Evolutionary conservation across 2,113 vertebrate genomes (phyloP).

Genomic region (Macaca nemestrina): DNA sequence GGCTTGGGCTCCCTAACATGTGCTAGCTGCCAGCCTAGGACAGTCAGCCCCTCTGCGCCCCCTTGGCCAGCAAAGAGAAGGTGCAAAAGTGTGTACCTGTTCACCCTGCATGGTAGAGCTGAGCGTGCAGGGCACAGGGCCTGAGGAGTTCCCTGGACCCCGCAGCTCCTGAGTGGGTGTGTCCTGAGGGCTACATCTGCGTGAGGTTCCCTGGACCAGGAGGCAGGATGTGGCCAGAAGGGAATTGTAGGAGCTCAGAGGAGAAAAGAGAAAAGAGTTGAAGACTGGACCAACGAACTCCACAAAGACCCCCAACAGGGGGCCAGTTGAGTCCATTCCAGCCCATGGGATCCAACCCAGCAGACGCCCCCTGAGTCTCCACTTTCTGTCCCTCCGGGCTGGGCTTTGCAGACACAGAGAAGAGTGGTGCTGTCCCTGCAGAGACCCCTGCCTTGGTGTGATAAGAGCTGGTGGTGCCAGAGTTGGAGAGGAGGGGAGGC

Average conservation of each 20-base stretch:
- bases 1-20: not conserved
- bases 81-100: not conserved
- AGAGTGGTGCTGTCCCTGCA: not conserved
- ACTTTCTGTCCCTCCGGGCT: not conserved
- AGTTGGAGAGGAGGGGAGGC: not conserved
- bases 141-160: no score
- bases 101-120: not conserved
- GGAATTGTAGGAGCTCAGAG: not conserved
- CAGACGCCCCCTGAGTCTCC: rapidly evolving
- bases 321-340: no score
- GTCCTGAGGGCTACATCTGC: not conserved
- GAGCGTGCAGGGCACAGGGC: not conserved
- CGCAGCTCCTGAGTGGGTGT: not conserved
- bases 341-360: not conserved
- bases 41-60: no score
- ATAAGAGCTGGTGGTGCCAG: not conserved
- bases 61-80: not conserved
- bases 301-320: no score
- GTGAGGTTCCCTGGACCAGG: not conserved
- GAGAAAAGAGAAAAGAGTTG: not conserved
- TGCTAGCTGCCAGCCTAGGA: not conserved
- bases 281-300: not conserved
- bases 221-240: not conserved
- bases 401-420: not conserved
- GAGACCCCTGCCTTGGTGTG: no score